Evolutionary conservation across 2,797 vertebrate species (phyloP).

Genomic region (Heterohyrax brucei): DNA sequence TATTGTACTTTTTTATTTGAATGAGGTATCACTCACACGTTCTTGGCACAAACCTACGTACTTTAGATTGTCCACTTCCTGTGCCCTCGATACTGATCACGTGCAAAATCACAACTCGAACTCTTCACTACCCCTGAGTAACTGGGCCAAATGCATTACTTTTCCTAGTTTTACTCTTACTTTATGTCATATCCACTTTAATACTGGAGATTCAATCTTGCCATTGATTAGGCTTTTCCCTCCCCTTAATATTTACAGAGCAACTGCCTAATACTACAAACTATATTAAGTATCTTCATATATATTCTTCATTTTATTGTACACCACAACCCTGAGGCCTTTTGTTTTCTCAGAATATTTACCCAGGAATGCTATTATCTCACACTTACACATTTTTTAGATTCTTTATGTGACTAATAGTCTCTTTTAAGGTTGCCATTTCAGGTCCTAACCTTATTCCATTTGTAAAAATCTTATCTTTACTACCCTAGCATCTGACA

Average conservation of each 20-base stretch:
- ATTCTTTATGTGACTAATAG: background rate
- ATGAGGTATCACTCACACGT: background rate
- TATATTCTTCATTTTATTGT: background rate
- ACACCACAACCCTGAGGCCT: background rate
- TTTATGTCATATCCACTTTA: background rate
- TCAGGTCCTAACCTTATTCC: background rate
- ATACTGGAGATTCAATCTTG: background rate
- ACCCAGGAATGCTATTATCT: background rate
- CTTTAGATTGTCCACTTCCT: background rate
- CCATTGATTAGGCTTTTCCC: background rate
- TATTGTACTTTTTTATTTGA: background rate
- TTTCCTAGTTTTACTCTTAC: conserved; percentile 51
- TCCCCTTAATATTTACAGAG: background rate
- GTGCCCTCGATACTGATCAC: background rate
- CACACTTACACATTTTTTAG: background rate
- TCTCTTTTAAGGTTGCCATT: background rate
- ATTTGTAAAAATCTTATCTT: background rate
- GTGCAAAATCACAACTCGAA: background rate
- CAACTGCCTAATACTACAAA: background rate
- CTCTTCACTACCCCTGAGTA: background rate
- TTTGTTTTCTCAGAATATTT: background rate
- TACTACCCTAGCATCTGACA: background rate
- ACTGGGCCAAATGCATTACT: background rate
- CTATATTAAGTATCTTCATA: background rate
- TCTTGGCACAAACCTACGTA: background rate